Evolutionary conservation across 2,797 vertebrate genomes (phyloP).

Genomic region (Scarus forsteni): DNA sequence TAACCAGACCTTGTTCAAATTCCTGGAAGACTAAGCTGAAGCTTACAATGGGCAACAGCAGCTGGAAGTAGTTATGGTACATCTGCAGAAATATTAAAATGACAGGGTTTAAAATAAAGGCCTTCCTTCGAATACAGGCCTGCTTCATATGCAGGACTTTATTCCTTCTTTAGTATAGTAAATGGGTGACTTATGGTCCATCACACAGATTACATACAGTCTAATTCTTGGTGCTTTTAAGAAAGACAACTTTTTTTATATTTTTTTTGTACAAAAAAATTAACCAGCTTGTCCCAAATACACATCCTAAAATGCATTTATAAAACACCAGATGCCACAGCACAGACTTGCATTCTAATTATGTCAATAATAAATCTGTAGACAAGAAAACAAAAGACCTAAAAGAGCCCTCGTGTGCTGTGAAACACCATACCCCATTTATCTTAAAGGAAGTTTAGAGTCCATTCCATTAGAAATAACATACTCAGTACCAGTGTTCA

Average conservation of each 20-base stretch:
- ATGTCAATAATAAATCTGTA: constrained; percentile 45
- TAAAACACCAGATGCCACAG: constrained; percentile 36
- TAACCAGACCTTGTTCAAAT: no score
- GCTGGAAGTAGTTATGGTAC: no score
- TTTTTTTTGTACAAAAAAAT: no score
- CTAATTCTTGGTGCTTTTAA: constrained; percentile 20
- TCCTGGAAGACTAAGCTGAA: no score
- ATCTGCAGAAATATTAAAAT: no score
- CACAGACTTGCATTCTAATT: constrained; percentile 51
- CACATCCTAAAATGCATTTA: constrained; percentile 36
- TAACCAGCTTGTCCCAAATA: constrained; percentile 3
- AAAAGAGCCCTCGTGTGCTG: constrained; percentile 28
- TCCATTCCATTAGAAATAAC: constrained; percentile 67
- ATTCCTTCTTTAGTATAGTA: no score
- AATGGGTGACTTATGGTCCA: no score
- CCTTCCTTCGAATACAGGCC: no score
- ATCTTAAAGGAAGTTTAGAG: constrained; percentile 60
- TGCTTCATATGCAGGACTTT: no score
- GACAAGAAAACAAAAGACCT: constrained; percentile 39
- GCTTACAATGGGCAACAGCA: no score
- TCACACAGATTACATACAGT: neutral
- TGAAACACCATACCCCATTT: constrained; percentile 57
- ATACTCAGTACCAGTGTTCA: constrained; percentile 56
- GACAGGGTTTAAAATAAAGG: no score
- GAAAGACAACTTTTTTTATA: constrained; percentile 15